phyloP scores from a whole-genome alignment of 92 coral and sea anemone genomes.

The Palythoa grandiflora region DNA sequence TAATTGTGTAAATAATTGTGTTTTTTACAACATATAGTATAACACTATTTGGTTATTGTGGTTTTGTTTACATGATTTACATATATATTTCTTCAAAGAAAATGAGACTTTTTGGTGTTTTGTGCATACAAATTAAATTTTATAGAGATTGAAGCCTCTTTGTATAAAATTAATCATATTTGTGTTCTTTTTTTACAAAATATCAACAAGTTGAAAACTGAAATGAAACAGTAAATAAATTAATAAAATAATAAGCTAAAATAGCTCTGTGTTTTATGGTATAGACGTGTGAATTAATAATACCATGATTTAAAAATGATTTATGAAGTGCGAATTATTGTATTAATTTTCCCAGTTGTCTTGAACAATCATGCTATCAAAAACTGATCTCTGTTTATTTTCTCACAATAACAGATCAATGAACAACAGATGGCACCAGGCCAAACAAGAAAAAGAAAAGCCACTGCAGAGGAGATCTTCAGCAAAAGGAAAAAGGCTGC shows the following conservation, averaged over 20 bases:
- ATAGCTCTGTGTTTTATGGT: neutral
- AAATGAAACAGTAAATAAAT: neutral
- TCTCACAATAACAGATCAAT: slow-evolving; percentile 12
- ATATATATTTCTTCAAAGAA: slow-evolving; percentile 16
- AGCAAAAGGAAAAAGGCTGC: slow-evolving; percentile 12
- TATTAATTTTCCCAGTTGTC: neutral
- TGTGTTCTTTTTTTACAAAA: slow-evolving; percentile 8
- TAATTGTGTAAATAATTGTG: neutral
- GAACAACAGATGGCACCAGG: slow-evolving; percentile 23
- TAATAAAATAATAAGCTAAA: neutral
- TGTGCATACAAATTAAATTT: slow-evolving; percentile 1
- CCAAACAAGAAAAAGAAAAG: neutral
- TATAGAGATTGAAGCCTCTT: slow-evolving; percentile 1
- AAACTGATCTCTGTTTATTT: neutral
- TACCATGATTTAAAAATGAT: neutral
- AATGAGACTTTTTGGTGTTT: neutral
- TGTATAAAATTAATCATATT: slow-evolving; percentile 12
- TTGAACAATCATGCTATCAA: neutral
- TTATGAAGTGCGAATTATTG: neutral
- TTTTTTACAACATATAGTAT: neutral
- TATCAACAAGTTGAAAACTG: neutral
- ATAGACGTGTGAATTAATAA: neutral
- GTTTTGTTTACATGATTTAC: slow-evolving; percentile 6
- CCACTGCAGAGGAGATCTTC: neutral
- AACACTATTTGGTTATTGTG: neutral